Conservation (phyloP, 2,888 invertebrate species). For the Julus scandinavius region DNA sequence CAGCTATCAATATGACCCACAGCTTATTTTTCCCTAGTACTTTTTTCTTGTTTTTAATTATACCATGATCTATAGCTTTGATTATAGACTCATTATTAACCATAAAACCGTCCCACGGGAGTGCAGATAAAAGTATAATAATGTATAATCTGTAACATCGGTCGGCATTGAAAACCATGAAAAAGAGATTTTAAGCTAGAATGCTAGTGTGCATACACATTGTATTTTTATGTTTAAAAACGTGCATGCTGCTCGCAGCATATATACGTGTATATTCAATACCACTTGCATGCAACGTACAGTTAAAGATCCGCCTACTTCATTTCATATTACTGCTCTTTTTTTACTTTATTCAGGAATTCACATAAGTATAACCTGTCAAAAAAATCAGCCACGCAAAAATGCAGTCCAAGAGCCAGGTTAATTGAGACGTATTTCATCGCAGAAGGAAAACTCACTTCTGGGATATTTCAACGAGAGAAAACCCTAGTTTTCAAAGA, state of each 20-base stretch:
- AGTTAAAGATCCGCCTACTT: background rate
- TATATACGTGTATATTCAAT: background rate
- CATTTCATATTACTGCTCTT: background rate
- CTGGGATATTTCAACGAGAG: background rate
- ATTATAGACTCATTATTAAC: background rate
- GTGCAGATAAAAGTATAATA: background rate
- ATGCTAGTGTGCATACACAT: background rate
- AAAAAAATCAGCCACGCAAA: constrained; percentile 12
- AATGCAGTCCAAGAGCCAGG: constrained; percentile 10
- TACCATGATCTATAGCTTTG: background rate
- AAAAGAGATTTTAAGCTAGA: background rate
- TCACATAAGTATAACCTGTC: constrained; percentile 17
- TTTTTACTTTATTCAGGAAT: background rate
- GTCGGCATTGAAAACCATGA: background rate
- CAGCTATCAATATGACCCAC: background rate
- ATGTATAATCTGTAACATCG: background rate
- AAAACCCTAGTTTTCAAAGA: background rate
- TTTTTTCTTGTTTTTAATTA: background rate
- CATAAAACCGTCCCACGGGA: background rate
- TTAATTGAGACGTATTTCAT: constrained; percentile 42
- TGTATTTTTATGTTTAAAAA: background rate
- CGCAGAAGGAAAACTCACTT: background rate
- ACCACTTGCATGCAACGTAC: background rate
- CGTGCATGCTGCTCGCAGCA: background rate
- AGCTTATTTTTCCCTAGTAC: background rate